Base-by-base conservation (phyloP, 2,113 vertebrate genomes). In the Boleophthalmus pectinirostris region DNA sequence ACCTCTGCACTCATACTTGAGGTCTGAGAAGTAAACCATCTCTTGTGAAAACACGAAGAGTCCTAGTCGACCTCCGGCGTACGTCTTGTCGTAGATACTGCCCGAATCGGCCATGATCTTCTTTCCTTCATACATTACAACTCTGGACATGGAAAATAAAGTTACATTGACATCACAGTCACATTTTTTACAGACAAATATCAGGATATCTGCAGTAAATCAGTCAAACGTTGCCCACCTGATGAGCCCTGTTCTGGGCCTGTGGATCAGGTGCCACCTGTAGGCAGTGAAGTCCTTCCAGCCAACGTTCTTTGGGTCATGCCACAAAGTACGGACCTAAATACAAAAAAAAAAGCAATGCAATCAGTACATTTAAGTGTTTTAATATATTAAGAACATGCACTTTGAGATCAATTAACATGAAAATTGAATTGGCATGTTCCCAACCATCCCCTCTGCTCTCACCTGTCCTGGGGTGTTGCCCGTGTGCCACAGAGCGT, bases 1-100 rank as follows among this genome's bases (percentile, higher is more conserved):
- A 99, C 98, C 98, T 98, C 96, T 96, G 90, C 97, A 99, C 92
- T 99, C 97, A 73, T 99, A 99, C 94, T 98, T 99, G 90, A 99
- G 95, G 92, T 99, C 97, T 21, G 98, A 99, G 92, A 99, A 99
- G 94, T 98, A 99, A 75, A 97, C 97, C 97, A 99, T 98, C 94
- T 99, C 98, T 94, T 99, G 97, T 73, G 98, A 99, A 92, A 99
- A 99, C 84, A 99, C 97, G 81, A 99, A 99, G 67, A 99, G 84
- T 82, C 98, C 98, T 86, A 99, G 91, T 72, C 98, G 94, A 66
- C 98, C 98, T 4, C 98, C 98, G 21, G 97, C 96, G 10, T 98
- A 99, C 3, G 97, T 99, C 93, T 98, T 99, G 84, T 99, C 98
- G 0, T 99, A 98, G 89, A 99, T 95, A 82, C 94, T 95, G 69